Conservation (phyloP, 1,140 invertebrate genomes). For the Drosophila pandora region DNA sequence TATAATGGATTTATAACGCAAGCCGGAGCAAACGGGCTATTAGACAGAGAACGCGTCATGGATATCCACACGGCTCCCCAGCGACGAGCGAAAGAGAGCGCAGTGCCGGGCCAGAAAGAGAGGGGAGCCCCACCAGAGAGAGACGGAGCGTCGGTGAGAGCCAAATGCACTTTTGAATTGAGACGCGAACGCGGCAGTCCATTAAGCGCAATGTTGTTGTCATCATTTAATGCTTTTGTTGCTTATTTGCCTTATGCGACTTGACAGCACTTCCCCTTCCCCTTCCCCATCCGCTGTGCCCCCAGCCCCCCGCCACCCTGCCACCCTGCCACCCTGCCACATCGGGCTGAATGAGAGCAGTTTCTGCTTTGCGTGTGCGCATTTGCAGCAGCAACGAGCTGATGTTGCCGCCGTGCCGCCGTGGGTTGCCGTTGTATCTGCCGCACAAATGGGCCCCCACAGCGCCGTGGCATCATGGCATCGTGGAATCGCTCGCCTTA, state of each 20-base stretch:
- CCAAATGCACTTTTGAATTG: slow-evolving; percentile 75
- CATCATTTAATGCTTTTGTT: slow-evolving; percentile 82
- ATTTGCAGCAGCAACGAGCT: slow-evolving; percentile 63
- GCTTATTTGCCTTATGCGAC: slow-evolving; percentile 47
- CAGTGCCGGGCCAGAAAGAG: slow-evolving; percentile 2
- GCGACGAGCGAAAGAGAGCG: slow-evolving; percentile 2
- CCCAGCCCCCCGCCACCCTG: neutral
- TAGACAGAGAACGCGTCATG: slow-evolving; percentile 14
- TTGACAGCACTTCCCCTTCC: slow-evolving; percentile 33
- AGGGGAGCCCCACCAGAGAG: neutral
- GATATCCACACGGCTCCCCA: neutral
- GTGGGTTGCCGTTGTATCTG: slow-evolving; percentile 2
- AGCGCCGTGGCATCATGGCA: slow-evolving; percentile 41
- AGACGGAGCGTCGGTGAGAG: slow-evolving; percentile 13
- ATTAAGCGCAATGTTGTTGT: slow-evolving; percentile 82
- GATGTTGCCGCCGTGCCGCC: slow-evolving; percentile 26
- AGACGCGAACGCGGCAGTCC: slow-evolving; percentile 74
- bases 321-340: neutral
- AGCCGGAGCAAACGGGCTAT: slow-evolving; percentile 72
- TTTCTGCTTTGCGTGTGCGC: slow-evolving; percentile 76
- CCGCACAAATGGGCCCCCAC: slow-evolving; percentile 71
- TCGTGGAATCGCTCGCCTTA: slow-evolving; percentile 48
- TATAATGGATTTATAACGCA: slow-evolving; percentile 83
- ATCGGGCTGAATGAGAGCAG: slow-evolving; percentile 56
- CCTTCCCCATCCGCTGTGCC: neutral